Evolutionary conservation across 2,888 invertebrate species (phyloP).

Genomic region (Thymelicus sylvestris): DNA sequence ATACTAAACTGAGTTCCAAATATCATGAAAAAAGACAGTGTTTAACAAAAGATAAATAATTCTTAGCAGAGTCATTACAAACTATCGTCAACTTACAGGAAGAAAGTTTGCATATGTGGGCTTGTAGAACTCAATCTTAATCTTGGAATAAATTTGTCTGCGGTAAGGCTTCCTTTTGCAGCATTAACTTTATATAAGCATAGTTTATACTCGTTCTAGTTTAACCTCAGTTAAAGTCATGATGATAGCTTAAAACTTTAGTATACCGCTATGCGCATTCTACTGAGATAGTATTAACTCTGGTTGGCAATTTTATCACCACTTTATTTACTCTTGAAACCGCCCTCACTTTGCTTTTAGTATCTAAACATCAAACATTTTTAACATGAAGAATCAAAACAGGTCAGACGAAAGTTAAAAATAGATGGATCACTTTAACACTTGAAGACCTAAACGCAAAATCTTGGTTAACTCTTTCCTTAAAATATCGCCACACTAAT

Average conservation of each 20-base stretch:
- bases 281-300: not conserved
- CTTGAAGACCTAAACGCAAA: no score
- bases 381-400: no score
- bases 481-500: no score
- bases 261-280: not conserved
- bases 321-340: not conserved
- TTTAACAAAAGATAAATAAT: slow-evolving; percentile 1
- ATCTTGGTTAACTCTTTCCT: no score
- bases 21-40: no score
- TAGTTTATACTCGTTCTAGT: not conserved
- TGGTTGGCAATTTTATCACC: not conserved
- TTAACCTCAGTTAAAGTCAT: not conserved
- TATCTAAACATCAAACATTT: no score
- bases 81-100: slow-evolving; percentile 16
- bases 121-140: slow-evolving; percentile 22
- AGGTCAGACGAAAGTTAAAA: no score
- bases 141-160: slow-evolving; percentile 21
- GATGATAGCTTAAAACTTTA: not conserved
- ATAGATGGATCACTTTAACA: no score
- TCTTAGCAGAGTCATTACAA: not conserved
- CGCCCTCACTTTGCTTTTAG: no score
- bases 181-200: slow-evolving; percentile 14
- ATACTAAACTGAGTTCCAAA: no score
- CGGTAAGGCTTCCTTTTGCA: slow-evolving; percentile 18
- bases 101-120: slow-evolving; percentile 21